Percentiles rank a stretch among this genome's conserved stretches.
Conservation (phyloP, 1,140 invertebrate genomes). For the Saxidomus purpurata region DNA sequence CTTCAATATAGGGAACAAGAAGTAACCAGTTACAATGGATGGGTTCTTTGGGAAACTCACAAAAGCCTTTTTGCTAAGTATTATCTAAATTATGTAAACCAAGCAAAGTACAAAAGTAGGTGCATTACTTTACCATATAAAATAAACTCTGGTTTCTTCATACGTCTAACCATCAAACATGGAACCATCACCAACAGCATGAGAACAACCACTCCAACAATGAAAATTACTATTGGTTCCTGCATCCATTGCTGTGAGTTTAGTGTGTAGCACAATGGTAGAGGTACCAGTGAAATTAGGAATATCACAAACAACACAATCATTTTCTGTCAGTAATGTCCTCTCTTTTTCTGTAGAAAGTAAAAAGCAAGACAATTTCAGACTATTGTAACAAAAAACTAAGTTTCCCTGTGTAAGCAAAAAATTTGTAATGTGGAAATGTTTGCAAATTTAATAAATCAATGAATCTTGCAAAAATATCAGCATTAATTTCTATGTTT, state of each 20-base stretch:
- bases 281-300: slow-evolving; percentile 47
- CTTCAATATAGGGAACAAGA: too few species aligned
- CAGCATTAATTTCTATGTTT: too few species aligned
- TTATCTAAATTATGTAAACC: too few species aligned
- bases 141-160: slow-evolving; percentile 55
- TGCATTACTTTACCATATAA: slow-evolving; percentile 59
- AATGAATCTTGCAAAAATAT: too few species aligned
- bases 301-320: slow-evolving; percentile 33
- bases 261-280: slow-evolving; percentile 29
- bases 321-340: neutral
- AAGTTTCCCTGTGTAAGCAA: neutral
- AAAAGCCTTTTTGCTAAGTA: too few species aligned
- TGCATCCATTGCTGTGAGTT: slow-evolving; percentile 54
- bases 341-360: neutral
- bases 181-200: slow-evolving; percentile 21
- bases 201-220: slow-evolving; percentile 40
- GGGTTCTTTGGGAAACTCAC: too few species aligned
- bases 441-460: too few species aligned
- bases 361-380: neutral
- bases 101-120: too few species aligned
- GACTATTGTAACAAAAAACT: neutral
- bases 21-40: too few species aligned
- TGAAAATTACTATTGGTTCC: slow-evolving; percentile 44
- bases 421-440: neutral
- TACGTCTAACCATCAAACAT: neutral